These are phyloP conservation scores for Drosophila koepferae DNA, from an alignment of 2,888 invertebrate genomes.

Conservation along the genomic window DNA sequence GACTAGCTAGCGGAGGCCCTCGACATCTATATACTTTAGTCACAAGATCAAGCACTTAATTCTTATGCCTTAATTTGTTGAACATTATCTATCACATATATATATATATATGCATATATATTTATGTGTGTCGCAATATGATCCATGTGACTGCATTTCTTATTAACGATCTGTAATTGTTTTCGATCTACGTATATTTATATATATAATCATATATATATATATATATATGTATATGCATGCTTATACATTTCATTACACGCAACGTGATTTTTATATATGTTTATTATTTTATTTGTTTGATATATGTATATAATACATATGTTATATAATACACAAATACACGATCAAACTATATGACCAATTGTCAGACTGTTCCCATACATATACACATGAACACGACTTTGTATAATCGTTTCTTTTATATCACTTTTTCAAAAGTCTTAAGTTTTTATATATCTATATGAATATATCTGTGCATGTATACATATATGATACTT, in stretches of 20 bases:
- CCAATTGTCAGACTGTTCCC: conserved; percentile 43
- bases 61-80: conserved; percentile 14
- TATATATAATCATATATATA: neutral
- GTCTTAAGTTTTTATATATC: neutral
- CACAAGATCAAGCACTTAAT: neutral
- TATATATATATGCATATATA: neutral
- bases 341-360: conserved; percentile 33
- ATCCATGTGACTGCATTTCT: conserved; percentile 42
- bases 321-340: conserved; percentile 39
- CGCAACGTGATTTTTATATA: conserved; percentile 36
- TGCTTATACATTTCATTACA: conserved; percentile 48
- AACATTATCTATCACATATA: conserved; percentile 1
- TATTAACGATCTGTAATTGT: conserved; percentile 33
- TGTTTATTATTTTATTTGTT: neutral
- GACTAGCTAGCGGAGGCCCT: conserved; percentile 67
- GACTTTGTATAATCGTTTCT: neutral
- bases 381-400: neutral
- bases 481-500: neutral
- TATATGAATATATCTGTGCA: neutral
- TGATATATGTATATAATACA: neutral
- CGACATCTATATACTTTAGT: conserved; percentile 64
- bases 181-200: conserved; percentile 9
- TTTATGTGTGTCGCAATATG: neutral
- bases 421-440: neutral
- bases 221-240: neutral